phyloP scores from a whole-genome alignment of 2,888 invertebrate species.

The Drosophila yooni region DNA sequence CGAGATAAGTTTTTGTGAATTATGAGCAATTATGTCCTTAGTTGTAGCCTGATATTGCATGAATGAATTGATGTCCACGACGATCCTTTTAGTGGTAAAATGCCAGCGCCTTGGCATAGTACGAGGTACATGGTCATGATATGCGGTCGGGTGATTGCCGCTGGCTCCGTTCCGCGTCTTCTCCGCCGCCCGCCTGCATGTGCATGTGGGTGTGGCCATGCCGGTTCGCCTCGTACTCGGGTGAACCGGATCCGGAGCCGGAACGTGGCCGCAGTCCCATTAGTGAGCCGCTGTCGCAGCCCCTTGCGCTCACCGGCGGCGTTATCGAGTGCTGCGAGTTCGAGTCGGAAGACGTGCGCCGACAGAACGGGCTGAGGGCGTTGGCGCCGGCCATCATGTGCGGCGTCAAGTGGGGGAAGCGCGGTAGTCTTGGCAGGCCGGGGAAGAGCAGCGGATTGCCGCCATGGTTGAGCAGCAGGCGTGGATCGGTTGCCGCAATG shows the following conservation, averaged over 20 bases:
- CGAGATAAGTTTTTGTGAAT: conserved; percentile 26
- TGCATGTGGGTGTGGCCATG: conserved; percentile 21
- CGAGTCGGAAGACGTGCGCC: conserved; percentile 86
- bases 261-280: conserved; percentile 49
- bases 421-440: conserved; percentile 86
- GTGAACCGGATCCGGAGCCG: conserved; percentile 60
- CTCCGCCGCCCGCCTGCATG: conserved; percentile 33
- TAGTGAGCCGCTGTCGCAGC: conserved; percentile 47
- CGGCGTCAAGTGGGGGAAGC: conserved; percentile 86
- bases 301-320: conserved; percentile 77
- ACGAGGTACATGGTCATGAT: conserved; percentile 84
- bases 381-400: conserved; percentile 84
- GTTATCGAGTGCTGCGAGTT: conserved; percentile 86
- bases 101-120: conserved; percentile 81
- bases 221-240: conserved; percentile 49
- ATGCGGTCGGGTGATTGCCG: conserved; percentile 82
- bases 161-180: conserved; percentile 61
- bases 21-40: conserved; percentile 64
- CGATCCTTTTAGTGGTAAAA: conserved; percentile 72
- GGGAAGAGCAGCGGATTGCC: conserved; percentile 87
- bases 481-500: conserved; percentile 73
- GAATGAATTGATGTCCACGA: conserved; percentile 32
- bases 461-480: conserved; percentile 84
- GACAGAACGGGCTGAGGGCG: conserved; percentile 82
- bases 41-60: conserved; percentile 52